Conservation (phyloP, 1,140 invertebrate genomes). For the Calliopsis andreniformis region DNA sequence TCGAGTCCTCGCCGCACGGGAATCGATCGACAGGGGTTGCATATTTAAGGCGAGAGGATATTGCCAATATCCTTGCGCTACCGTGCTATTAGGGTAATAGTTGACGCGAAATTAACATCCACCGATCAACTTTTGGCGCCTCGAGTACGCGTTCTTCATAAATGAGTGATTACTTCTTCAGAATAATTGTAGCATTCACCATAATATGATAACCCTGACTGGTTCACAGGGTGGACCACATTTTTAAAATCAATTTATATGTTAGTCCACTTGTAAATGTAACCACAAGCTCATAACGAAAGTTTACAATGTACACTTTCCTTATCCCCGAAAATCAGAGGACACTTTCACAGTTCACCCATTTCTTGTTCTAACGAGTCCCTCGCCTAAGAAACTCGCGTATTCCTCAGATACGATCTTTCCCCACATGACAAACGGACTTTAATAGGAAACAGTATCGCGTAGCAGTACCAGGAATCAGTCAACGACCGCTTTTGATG, state of each 20-base stretch:
- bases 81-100: conserved; percentile 32
- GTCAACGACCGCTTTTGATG: conserved; percentile 1
- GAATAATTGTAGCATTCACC: no score
- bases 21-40: conserved; percentile 37
- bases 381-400: not conserved
- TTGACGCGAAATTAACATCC: not conserved
- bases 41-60: conserved; percentile 26
- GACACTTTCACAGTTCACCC: not conserved
- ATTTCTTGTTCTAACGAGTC: no score
- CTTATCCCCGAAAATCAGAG: no score
- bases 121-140: not conserved
- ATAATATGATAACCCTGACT: no score
- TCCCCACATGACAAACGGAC: not conserved
- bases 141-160: no score
- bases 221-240: no score
- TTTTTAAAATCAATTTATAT: no score
- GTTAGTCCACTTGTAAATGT: no score
- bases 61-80: conserved; percentile 28
- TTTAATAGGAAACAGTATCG: not conserved
- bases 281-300: no score
- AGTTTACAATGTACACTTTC: no score
- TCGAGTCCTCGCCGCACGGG: conserved; percentile 27
- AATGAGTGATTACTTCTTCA: no score
- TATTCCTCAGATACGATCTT: not conserved
- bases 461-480: not conserved